These are phyloP conservation scores for Acromyrmex charruanus DNA, from an alignment of 1,140 invertebrate genomes.

Conservation along the genomic window DNA sequence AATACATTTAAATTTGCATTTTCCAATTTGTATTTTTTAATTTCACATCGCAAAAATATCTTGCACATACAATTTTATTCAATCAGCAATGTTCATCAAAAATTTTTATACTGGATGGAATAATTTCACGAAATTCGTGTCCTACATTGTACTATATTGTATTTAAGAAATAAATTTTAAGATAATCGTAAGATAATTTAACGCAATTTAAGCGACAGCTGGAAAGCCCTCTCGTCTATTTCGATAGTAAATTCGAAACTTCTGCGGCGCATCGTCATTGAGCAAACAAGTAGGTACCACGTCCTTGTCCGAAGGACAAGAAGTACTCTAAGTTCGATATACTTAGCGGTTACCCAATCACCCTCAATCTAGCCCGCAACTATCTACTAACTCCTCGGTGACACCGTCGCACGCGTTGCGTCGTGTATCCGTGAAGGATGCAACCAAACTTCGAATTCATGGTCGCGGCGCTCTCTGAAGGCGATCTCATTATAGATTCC, in stretches of 20 bases:
- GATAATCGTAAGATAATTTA: constrained; percentile 11
- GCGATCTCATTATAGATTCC: constrained; percentile 60
- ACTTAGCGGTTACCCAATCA: constrained; percentile 77
- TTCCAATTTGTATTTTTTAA: background rate
- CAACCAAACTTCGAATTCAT: constrained; percentile 61
- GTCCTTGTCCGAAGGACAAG: constrained; percentile 66
- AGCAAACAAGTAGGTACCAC: constrained; percentile 72
- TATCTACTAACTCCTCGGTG: constrained; percentile 74
- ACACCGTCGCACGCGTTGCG: constrained; percentile 57
- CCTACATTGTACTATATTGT: background rate
- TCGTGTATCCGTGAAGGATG: constrained; percentile 54
- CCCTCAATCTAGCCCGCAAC: constrained; percentile 74
- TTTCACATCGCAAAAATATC: constrained; percentile 9
- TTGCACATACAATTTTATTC: too few species aligned
- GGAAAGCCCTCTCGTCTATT: constrained; percentile 27
- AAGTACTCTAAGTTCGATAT: constrained; percentile 77
- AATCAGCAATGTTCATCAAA: background rate
- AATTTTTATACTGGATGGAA: background rate
- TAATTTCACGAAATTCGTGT: background rate
- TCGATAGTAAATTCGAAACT: constrained; percentile 44
- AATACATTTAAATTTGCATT: background rate
- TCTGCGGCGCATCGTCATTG: constrained; percentile 65
- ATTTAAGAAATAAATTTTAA: background rate
- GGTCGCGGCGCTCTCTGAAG: constrained; percentile 32
- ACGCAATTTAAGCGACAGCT: constrained; percentile 12